Evolutionary conservation across 2,888 invertebrate species (phyloP).

Genomic region (Chymomyza fuscimana): DNA sequence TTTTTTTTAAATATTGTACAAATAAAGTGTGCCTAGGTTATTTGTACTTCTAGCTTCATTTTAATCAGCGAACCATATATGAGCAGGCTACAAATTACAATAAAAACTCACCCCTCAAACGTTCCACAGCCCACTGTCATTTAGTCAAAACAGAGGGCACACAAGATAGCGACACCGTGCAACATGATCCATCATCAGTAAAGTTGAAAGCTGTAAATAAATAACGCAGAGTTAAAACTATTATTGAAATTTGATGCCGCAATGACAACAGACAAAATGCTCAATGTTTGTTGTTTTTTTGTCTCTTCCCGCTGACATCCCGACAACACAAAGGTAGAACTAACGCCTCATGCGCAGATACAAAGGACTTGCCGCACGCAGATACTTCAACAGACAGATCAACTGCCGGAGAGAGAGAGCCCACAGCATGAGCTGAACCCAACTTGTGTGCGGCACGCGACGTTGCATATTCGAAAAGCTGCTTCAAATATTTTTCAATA

Average conservation of each 20-base stretch:
- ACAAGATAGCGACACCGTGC: slow-evolving; percentile 50
- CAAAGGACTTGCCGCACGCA: slow-evolving; percentile 25
- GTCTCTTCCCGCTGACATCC: slow-evolving; percentile 12
- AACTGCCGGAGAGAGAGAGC: slow-evolving; percentile 27
- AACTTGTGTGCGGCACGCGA: slow-evolving; percentile 71
- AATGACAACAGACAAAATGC: slow-evolving; percentile 63
- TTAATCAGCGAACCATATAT: background rate
- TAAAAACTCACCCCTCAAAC: background rate
- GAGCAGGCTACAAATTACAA: background rate
- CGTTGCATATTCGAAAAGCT: slow-evolving; percentile 40
- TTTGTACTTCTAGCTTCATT: too few relatives aligned
- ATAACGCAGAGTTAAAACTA: slow-evolving; percentile 52
- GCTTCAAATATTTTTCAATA: slow-evolving; percentile 46
- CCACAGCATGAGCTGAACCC: slow-evolving; percentile 60
- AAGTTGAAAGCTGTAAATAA: slow-evolving; percentile 62
- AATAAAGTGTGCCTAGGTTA: too few relatives aligned
- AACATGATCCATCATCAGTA: slow-evolving; percentile 68
- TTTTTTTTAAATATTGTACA: too few relatives aligned
- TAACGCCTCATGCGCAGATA: slow-evolving; percentile 4
- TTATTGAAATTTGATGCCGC: slow-evolving; percentile 67
- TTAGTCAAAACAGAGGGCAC: slow-evolving; percentile 49
- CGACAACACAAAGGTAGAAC: slow-evolving; percentile 17
- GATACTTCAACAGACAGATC: slow-evolving; percentile 35
- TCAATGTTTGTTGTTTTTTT: slow-evolving; percentile 11
- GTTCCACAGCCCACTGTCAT: slow-evolving; percentile 38